Evolutionary conservation across 1,140 invertebrate genomes (phyloP).

Genomic region (Tribolium castaneum): DNA sequence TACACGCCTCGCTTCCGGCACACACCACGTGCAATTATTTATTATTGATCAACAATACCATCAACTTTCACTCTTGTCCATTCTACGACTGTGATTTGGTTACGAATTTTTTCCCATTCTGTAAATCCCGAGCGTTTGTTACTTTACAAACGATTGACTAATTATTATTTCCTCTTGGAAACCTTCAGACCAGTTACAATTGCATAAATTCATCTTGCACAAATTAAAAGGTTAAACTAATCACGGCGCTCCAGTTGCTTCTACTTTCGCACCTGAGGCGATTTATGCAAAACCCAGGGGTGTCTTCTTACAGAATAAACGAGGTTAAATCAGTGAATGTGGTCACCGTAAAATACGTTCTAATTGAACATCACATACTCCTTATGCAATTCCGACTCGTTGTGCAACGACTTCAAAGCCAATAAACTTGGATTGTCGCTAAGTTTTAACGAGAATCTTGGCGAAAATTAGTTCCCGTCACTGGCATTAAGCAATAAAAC

Average conservation of each 20-base stretch:
- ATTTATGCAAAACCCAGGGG: not conserved
- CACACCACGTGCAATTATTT: not conserved
- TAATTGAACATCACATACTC: conserved; percentile 17
- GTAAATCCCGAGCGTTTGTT: not conserved
- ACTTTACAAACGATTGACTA: not conserved
- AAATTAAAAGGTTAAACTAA: not conserved
- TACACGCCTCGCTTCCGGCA: not conserved
- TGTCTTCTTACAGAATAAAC: not conserved
- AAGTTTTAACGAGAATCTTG: conserved; percentile 1
- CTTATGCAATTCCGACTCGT: conserved; percentile 8
- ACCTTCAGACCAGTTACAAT: conserved; percentile 8
- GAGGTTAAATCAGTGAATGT: not conserved
- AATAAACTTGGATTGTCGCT: conserved; percentile 6
- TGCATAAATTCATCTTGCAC: conserved; percentile 8
- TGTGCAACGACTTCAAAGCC: not conserved
- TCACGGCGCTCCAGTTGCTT: not conserved
- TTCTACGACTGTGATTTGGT: not conserved
- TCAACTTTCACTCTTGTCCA: not conserved
- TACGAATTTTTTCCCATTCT: not conserved
- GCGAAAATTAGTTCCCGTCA: conserved; percentile 16
- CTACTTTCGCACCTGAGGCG: not conserved
- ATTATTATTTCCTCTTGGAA: not conserved
- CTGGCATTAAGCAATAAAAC: conserved; percentile 3
- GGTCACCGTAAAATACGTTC: not conserved
- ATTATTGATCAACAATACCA: conserved; percentile 6